Evolutionary conservation across 2,797 vertebrate species (phyloP).

Genomic region (Myiotriccus ornatus): DNA sequence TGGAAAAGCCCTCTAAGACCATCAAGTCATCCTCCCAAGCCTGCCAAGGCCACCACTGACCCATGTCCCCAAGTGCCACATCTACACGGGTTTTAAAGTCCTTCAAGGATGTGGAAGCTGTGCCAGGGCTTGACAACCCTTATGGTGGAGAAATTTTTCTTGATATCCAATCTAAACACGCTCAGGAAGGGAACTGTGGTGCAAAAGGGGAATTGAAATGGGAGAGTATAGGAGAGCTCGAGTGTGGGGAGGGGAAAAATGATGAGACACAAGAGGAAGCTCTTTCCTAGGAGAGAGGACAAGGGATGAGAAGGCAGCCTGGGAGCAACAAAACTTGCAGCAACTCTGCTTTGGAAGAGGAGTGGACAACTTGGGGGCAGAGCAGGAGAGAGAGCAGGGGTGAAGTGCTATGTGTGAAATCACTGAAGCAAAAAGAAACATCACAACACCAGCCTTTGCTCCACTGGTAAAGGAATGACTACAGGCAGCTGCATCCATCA

Average conservation of each 20-base stretch:
- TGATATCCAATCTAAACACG: fast-evolving
- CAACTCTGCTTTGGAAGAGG: background rate
- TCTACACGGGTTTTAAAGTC: background rate
- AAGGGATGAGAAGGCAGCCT: background rate
- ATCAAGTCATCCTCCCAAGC: background rate
- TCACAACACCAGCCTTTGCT: background rate
- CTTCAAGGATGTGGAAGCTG: background rate
- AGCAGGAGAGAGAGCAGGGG: background rate
- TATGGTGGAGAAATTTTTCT: background rate
- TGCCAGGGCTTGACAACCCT: background rate
- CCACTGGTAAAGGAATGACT: background rate
- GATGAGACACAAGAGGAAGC: background rate
- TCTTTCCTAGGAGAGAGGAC: background rate
- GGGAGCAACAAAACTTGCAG: background rate
- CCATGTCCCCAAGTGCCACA: background rate
- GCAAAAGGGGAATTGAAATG: background rate
- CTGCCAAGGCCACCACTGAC: background rate
- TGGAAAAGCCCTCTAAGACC: background rate
- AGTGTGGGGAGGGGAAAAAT: background rate
- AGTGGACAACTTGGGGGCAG: background rate
- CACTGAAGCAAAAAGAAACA: background rate
- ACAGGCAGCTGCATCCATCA: background rate
- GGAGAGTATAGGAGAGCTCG: fast-evolving
- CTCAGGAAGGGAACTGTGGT: background rate
- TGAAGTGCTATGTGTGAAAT: background rate